Conservation (phyloP, 2,888 invertebrate genomes). For the Sinhomidia bicolor region DNA sequence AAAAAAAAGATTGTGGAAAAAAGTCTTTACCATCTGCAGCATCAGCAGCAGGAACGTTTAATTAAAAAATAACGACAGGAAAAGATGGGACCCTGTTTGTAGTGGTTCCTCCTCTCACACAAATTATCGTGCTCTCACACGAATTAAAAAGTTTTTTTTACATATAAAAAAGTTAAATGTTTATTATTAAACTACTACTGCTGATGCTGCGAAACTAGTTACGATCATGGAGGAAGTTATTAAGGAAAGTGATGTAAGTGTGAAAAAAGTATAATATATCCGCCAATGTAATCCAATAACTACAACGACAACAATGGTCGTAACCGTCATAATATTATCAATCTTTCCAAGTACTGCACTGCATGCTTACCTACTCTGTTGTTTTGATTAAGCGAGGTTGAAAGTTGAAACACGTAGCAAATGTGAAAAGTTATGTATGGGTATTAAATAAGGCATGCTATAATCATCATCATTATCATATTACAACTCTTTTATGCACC, state of each 20-base stretch:
- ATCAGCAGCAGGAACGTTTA: neutral
- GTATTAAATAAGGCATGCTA: constrained; percentile 3
- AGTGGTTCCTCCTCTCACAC: neutral
- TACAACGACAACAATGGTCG: neutral
- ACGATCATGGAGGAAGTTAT: constrained; percentile 42
- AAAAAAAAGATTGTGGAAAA: neutral
- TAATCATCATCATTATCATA: neutral
- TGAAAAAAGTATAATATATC: constrained; percentile 29
- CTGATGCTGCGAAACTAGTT: constrained; percentile 28
- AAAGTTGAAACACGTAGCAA: neutral
- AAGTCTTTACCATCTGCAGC: neutral
- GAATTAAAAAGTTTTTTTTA: neutral
- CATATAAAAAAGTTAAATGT: neutral
- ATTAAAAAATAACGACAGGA: neutral
- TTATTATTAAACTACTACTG: neutral
- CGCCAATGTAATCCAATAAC: constrained; percentile 1
- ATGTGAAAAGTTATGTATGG: neutral
- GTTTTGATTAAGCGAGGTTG: constrained; percentile 20
- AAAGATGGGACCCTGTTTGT: neutral
- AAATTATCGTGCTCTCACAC: too few species aligned
- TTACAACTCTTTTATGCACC: neutral
- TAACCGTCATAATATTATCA: neutral
- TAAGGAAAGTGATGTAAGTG: constrained; percentile 51
- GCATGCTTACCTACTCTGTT: neutral
- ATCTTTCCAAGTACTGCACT: neutral